These are phyloP conservation scores for Neodiprion virginianus DNA, from an alignment of 1,140 invertebrate species.

Conservation along the genomic window DNA sequence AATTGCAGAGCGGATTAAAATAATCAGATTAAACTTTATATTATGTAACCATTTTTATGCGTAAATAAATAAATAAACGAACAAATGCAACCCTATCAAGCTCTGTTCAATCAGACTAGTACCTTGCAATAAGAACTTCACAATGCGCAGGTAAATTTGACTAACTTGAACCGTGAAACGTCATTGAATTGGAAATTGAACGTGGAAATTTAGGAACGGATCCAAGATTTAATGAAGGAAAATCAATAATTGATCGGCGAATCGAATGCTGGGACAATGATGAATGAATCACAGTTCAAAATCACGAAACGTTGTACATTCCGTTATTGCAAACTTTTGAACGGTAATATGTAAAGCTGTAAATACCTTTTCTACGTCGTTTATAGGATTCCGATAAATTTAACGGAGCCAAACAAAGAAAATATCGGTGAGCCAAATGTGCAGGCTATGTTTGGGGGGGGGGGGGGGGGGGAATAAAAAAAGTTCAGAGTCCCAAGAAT, in stretches of 20 bases:
- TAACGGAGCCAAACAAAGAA: slow-evolving; percentile 91
- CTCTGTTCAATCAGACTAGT: slow-evolving; percentile 67
- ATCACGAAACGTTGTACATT: neutral
- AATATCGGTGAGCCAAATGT: slow-evolving; percentile 75
- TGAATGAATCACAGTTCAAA: neutral
- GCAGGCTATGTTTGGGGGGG: no score
- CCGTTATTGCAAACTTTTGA: slow-evolving; percentile 72
- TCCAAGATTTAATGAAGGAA: slow-evolving; percentile 52
- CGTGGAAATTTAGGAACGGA: slow-evolving; percentile 34
- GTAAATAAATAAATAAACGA: slow-evolving; percentile 40
- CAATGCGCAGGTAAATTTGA: slow-evolving; percentile 60
- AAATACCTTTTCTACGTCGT: slow-evolving; percentile 42
- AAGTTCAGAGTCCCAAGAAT: no score
- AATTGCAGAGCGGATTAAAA: slow-evolving; percentile 63
- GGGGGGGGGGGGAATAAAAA: no score
- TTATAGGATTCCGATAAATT: slow-evolving; percentile 59
- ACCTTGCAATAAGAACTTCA: slow-evolving; percentile 70
- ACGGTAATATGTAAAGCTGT: slow-evolving; percentile 85
- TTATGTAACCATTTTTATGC: no score
- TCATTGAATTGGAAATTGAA: neutral
- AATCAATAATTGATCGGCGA: slow-evolving; percentile 38
- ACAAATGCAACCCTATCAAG: slow-evolving; percentile 72
- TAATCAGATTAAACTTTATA: slow-evolving; percentile 67
- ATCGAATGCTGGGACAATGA: slow-evolving; percentile 20
- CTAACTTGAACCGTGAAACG: neutral